These are phyloP conservation scores for Nomia melanderi DNA, from an alignment of 1,140 invertebrate species.

Conservation along the genomic window DNA sequence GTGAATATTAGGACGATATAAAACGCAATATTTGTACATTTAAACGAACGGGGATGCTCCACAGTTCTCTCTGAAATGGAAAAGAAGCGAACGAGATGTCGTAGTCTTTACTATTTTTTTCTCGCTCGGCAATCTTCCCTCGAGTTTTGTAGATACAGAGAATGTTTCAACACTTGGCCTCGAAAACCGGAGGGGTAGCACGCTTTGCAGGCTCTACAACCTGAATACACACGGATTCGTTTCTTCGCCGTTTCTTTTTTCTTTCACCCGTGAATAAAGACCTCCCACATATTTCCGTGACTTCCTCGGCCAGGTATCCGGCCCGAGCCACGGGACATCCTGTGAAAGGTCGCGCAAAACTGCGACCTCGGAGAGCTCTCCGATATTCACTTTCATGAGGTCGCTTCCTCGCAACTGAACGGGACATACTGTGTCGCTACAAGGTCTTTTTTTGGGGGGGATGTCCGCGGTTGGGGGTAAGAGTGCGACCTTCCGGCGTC, in stretches of 20 bases:
- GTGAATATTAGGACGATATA: too few relatives aligned
- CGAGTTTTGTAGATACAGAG: too few relatives aligned
- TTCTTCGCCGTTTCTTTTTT: slow-evolving; percentile 13
- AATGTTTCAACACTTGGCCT: not conserved
- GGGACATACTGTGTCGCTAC: not conserved
- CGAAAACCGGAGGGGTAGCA: slow-evolving; percentile 1
- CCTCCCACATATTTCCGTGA: slow-evolving; percentile 55
- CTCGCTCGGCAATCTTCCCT: not conserved
- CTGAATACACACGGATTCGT: slow-evolving; percentile 16
- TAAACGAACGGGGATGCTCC: too few relatives aligned
- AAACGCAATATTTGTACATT: too few relatives aligned
- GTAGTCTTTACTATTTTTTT: too few relatives aligned
- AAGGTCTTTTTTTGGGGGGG: not conserved
- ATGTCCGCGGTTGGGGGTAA: not conserved
- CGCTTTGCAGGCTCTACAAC: slow-evolving; percentile 8
- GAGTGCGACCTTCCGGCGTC: not conserved
- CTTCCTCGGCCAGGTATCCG: slow-evolving; percentile 47
- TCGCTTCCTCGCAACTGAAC: not conserved
- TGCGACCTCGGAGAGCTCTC: not conserved
- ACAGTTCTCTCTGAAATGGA: too few relatives aligned
- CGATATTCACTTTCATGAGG: slow-evolving; percentile 21
- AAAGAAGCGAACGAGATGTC: too few relatives aligned
- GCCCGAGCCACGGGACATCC: slow-evolving; percentile 29
- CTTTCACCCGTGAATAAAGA: slow-evolving; percentile 44
- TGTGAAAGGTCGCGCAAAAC: slow-evolving; percentile 21